Conservation (phyloP, 37 sponge, comb jelly and placozoan species). For the Spongia lamella region DNA sequence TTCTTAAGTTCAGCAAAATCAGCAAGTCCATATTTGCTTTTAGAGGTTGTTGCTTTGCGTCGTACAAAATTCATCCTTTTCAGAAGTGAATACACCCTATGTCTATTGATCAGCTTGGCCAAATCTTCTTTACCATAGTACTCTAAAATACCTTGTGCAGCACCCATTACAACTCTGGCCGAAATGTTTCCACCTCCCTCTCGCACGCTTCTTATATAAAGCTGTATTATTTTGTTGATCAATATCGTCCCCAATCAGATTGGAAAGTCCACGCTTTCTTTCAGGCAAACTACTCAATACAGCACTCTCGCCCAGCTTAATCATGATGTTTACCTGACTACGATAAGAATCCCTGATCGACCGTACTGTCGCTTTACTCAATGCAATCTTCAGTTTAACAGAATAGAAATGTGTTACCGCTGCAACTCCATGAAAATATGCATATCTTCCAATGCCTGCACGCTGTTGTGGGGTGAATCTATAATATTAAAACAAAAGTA, state of each 20-base stretch:
- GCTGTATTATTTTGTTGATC: conserved; percentile 25
- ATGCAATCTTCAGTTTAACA: no score
- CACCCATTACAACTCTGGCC: conserved; percentile 50
- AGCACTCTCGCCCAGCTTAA: neutral
- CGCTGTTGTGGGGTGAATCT: no score
- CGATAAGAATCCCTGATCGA: no score
- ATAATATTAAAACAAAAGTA: no score
- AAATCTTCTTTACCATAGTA: conserved; percentile 17
- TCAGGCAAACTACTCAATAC: neutral
- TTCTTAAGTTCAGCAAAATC: conserved; percentile 35
- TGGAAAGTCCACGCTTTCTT: conserved; percentile 22
- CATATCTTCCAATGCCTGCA: no score
- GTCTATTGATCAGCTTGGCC: conserved; percentile 41
- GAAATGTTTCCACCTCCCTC: conserved; percentile 50
- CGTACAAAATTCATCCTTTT: conserved; percentile 48
- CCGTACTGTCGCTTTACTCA: no score
- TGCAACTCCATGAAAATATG: no score
- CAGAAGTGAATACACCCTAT: conserved; percentile 41
- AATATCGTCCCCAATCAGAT: conserved; percentile 10
- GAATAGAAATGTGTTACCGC: no score
- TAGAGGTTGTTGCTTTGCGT: conserved; percentile 46
- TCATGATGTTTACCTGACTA: no score
- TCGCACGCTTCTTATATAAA: conserved; percentile 44
- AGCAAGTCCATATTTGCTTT: conserved; percentile 19
- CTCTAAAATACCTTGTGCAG: conserved; percentile 49